Conservation (phyloP, 92 coral and sea anemone genomes). For the Siderastrea radians region DNA sequence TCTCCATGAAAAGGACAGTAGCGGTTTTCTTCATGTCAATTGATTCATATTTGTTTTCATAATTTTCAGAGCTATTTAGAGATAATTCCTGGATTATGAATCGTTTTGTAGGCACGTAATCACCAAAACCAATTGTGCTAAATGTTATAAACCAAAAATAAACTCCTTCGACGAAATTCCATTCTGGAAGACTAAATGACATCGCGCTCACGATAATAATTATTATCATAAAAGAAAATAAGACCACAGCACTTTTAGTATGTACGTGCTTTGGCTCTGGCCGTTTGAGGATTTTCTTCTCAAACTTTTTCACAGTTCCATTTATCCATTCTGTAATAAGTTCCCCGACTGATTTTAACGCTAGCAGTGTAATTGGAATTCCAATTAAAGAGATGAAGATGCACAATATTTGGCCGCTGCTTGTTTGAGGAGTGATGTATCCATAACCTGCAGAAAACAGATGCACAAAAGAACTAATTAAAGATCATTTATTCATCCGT, state of each 20-base stretch:
- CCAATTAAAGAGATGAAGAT: conserved; percentile 44
- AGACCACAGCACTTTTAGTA: conserved; percentile 27
- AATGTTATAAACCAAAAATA: conserved; percentile 61
- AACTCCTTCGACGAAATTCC: conserved; percentile 46
- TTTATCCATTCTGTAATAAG: conserved; percentile 23
- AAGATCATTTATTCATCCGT: too few species aligned
- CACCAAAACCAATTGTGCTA: conserved; percentile 66
- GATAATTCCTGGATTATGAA: background rate
- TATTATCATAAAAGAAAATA: conserved; percentile 11
- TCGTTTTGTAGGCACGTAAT: background rate
- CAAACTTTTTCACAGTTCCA: conserved; percentile 12
- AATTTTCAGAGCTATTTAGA: background rate
- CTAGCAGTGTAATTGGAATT: conserved; percentile 48
- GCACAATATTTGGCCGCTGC: conserved; percentile 61
- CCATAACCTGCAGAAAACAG: too few species aligned
- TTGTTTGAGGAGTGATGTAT: conserved; percentile 51
- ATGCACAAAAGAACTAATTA: too few species aligned
- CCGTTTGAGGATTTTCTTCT: conserved; percentile 28
- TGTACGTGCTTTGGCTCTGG: conserved; percentile 4
- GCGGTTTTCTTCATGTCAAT: background rate
- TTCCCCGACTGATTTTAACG: conserved; percentile 56
- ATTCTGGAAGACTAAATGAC: background rate
- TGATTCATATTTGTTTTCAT: too few species aligned
- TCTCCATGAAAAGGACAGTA: background rate
- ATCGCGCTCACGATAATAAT: background rate